Conservation (phyloP, 2,113 vertebrate species). For the Raja brachyura region DNA sequence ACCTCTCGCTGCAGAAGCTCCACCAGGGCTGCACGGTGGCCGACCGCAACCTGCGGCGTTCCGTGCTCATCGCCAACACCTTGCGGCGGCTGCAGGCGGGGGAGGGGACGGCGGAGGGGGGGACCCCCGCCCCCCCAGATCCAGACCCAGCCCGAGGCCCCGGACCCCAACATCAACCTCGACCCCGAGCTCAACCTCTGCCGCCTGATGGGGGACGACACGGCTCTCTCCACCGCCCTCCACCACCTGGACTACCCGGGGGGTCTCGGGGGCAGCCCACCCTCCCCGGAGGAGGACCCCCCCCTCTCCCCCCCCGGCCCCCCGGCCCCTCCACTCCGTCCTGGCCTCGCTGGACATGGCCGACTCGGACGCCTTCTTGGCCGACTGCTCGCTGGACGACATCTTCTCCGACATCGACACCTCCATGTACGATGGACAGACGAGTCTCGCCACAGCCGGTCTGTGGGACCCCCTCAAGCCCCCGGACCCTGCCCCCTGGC, state of each 20-base stretch:
- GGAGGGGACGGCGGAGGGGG: no score
- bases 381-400: constrained; percentile 52
- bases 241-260: constrained; percentile 51
- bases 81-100: constrained; percentile 51
- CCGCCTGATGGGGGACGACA: constrained; percentile 46
- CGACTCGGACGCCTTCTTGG: constrained; percentile 48
- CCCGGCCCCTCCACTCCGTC: constrained; percentile 31
- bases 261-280: constrained; percentile 43
- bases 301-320: constrained; percentile 9
- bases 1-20: constrained; percentile 55
- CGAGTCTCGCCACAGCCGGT: constrained; percentile 43
- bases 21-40: constrained; percentile 52
- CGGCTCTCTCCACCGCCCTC: constrained; percentile 48
- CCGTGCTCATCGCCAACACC: constrained; percentile 57
- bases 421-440: constrained; percentile 58
- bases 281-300: constrained; percentile 42
- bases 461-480: constrained; percentile 45
- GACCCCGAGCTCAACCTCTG: neutral
- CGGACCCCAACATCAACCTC: neutral
- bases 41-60: constrained; percentile 53
- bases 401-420: constrained; percentile 60
- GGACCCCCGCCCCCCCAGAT: neutral
- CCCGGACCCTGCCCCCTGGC: neutral
- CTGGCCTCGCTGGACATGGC: constrained; percentile 46
- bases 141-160: neutral